Base-by-base conservation (phyloP, 37 sponge, comb jelly and placozoan genomes). In the Beroe forskalii region DNA sequence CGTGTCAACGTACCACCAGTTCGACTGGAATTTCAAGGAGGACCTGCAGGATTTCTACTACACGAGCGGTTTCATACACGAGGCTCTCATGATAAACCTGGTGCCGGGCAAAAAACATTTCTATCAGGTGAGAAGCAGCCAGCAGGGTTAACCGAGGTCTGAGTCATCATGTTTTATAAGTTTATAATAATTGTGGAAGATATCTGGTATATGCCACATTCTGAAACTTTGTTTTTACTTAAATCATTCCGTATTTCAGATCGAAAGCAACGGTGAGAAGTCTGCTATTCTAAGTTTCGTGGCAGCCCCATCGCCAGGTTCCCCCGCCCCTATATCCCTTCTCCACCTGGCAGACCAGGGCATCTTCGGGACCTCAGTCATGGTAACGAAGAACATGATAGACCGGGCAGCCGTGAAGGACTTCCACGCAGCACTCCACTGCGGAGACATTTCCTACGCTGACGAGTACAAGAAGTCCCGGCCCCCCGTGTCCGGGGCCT, bases 381-480 rank as follows among this genome's bases (percentile, higher is more conserved):
- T 80, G 86, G 48, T 80, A 1, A 80, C 86, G 30, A 44, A 41
- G 44, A 44, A 3, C 30, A 80, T 80, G 55, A 43, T 80, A 48
- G 30, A 80, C 25, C 28, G 86, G 30, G 30, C 28, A 22, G 55
- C 28, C n/a, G 40, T 33, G 25, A 41, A 80, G 30, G 30, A 80
- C 3, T 80, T 42, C 48, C 86, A 80, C 55, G 86, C 48, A 27
- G 60, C 83, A 14, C 2, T 91, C 19, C 91, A 91, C 91, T 44
- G 63, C 32, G 91, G 91, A 4, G 91, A 91, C 48, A 61, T 91
- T 14, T 17, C 62, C n/a, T 91, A 91, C 25, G 91, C 83, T 41
- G 83, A 91, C 83, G 48, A 76, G 36, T 63, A 24, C 44, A 60
- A 41, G 22, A 36, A 23, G n/a, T 14, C n/a, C 27, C 28, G 55